Percentiles rank a stretch among this genome's conserved stretches.
Conservation (phyloP, 2,888 invertebrate species). For the Thera britannica region DNA sequence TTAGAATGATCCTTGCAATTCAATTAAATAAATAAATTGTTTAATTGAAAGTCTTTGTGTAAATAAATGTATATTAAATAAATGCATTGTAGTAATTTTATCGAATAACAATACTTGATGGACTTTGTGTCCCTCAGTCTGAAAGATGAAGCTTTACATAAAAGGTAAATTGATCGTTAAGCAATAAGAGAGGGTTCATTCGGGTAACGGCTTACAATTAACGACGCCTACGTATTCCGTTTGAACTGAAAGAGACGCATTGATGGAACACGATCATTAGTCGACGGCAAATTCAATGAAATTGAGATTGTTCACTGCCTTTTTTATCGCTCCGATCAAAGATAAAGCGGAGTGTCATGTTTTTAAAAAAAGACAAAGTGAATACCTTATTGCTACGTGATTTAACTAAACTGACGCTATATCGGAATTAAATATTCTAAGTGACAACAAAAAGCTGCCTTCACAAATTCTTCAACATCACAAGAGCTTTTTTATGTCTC, state of each 20-base stretch:
- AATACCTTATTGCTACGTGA: neutral
- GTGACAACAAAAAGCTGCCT: neutral
- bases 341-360: too few species aligned
- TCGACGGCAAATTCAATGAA: constrained; percentile 9
- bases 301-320: constrained; percentile 1
- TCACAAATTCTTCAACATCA: neutral
- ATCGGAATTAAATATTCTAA: neutral
- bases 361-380: neutral
- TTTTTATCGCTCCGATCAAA: too few species aligned
- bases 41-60: too few species aligned
- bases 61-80: too few species aligned
- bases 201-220: constrained; percentile 18
- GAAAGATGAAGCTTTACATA: constrained; percentile 4
- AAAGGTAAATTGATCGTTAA: constrained; percentile 23
- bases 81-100: neutral
- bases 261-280: constrained; percentile 7
- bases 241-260: constrained; percentile 11
- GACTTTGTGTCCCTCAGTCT: neutral
- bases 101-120: neutral
- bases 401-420: neutral
- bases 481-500: constrained; percentile 5
- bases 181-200: constrained; percentile 14
- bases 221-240: constrained; percentile 7
- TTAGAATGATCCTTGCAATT: too few species aligned
- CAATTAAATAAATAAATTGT: too few species aligned